These are phyloP conservation scores for Pollenia griseotomentosa DNA, from an alignment of 2,888 invertebrate species.

Conservation along the genomic window DNA sequence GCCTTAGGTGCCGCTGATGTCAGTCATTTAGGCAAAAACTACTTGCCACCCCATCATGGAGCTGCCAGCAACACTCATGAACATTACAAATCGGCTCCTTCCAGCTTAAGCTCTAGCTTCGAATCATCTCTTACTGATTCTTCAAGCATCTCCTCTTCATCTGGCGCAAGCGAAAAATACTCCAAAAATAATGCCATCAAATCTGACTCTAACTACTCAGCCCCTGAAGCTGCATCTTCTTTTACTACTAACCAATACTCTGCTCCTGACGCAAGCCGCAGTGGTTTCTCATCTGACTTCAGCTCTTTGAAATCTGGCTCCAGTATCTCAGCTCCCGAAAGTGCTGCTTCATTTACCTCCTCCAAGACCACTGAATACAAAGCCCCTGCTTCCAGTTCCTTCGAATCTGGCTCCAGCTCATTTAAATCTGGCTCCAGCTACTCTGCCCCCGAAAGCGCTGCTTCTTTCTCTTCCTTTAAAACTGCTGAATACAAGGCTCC, in stretches of 20 bases:
- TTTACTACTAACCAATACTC: slow-evolving; percentile 9
- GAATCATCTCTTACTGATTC: not conserved
- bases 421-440: not conserved
- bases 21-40: slow-evolving; percentile 78
- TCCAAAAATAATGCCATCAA: not conserved
- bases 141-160: too few species aligned
- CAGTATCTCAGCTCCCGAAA: slow-evolving; percentile 13
- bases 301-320: slow-evolving; percentile 35
- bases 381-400: not conserved
- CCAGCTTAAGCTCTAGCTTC: slow-evolving; percentile 25
- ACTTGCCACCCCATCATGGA: slow-evolving; percentile 76
- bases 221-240: slow-evolving; percentile 42
- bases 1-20: slow-evolving; percentile 81
- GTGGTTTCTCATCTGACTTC: slow-evolving; percentile 31
- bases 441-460: slow-evolving; percentile 34
- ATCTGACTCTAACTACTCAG: slow-evolving; percentile 29
- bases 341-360: slow-evolving; percentile 23
- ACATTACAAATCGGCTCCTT: slow-evolving; percentile 57
- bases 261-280: not conserved
- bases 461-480: slow-evolving; percentile 18
- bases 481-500: too few species aligned
- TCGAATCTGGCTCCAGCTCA: slow-evolving; percentile 18
- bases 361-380: slow-evolving; percentile 23
- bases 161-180: too few species aligned
- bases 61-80: slow-evolving; percentile 57